These are phyloP conservation scores for Thecophora atra DNA, from an alignment of 2,888 invertebrate genomes.

Conservation along the genomic window DNA sequence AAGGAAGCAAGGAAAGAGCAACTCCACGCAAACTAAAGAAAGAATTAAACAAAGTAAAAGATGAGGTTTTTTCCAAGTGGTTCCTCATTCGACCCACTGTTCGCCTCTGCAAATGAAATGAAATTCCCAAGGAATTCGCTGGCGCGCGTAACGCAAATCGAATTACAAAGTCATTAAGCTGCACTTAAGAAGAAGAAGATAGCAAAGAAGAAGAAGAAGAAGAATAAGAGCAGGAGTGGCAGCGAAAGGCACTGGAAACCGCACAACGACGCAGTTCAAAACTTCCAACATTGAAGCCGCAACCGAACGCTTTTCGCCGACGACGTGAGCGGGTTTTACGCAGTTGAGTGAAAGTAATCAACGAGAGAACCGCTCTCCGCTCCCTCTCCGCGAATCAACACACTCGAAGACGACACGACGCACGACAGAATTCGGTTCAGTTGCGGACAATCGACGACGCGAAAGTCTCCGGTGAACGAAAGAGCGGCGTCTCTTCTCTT, in stretches of 20 bases:
- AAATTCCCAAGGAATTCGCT: conserved; percentile 42
- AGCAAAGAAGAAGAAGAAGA: conserved; percentile 1
- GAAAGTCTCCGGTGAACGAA: background rate
- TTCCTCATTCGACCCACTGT: background rate
- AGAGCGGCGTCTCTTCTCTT: conserved; percentile 5
- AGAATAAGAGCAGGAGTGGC: background rate
- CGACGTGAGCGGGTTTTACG: conserved; percentile 43
- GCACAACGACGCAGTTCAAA: background rate
- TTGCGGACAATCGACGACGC: conserved; percentile 43
- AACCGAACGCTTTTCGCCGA: background rate
- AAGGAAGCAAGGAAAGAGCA: background rate
- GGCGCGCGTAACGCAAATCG: conserved; percentile 49
- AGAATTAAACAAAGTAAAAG: no score
- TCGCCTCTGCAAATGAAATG: background rate
- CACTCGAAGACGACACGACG: background rate
- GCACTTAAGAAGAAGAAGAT: conserved; percentile 13
- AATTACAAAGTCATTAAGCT: conserved; percentile 51
- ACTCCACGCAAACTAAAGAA: background rate
- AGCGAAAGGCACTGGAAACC: background rate
- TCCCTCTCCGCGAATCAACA: no score
- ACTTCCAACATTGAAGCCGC: background rate
- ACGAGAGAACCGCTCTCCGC: conserved; percentile 19
- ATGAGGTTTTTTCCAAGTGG: background rate
- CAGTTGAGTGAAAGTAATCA: conserved; percentile 47
- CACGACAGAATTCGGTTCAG: conserved; percentile 42